Percentiles rank a stretch among this genome's conserved stretches.
Conservation (phyloP, 2,113 vertebrate species). For the Myotis davidii region DNA sequence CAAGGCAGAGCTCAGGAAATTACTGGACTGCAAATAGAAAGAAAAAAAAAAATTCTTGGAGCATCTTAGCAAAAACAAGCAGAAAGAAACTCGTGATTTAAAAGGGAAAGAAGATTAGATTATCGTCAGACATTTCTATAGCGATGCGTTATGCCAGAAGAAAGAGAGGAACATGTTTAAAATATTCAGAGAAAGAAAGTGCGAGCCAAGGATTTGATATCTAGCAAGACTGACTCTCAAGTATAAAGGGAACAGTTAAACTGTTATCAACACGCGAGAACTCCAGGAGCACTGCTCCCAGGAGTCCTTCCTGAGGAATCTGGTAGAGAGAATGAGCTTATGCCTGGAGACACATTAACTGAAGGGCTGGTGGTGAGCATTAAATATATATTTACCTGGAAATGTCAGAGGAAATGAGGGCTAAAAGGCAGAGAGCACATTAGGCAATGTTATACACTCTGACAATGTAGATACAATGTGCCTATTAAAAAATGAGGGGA, state of each 20-base stretch:
- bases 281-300: neutral
- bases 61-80: neutral
- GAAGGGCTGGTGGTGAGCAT: slow-evolving; percentile 16
- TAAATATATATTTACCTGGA: slow-evolving; percentile 61
- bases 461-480: neutral
- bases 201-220: neutral
- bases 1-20: neutral
- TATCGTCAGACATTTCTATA: neutral
- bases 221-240: slow-evolving; percentile 22
- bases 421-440: neutral
- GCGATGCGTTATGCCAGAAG: neutral
- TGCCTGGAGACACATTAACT: slow-evolving; percentile 36
- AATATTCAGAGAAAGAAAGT: slow-evolving; percentile 28
- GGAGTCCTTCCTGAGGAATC: neutral
- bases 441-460: neutral
- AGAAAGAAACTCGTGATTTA: neutral
- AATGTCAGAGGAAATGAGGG: slow-evolving; percentile 13
- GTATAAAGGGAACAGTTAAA: neutral
- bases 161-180: neutral
- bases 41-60: neutral
- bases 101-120: slow-evolving; percentile 35
- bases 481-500: neutral
- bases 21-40: neutral
- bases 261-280: neutral
- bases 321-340: neutral